These are phyloP conservation scores for Drosophila ananassae DNA, from an alignment of 1,140 invertebrate genomes.

Conservation along the genomic window DNA sequence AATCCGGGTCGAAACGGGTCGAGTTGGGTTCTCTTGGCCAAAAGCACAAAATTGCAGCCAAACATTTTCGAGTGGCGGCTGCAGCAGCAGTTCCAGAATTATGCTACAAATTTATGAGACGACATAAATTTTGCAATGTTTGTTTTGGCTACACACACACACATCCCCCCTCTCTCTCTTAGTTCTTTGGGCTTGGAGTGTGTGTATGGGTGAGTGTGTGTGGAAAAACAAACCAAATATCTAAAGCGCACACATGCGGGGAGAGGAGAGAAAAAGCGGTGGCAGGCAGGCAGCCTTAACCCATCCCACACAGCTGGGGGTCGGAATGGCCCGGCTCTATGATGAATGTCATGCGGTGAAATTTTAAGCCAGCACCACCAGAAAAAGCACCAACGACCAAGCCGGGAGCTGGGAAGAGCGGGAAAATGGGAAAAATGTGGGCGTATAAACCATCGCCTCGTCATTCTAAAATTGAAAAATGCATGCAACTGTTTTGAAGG, in stretches of 20 bases:
- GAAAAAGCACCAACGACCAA: constrained; percentile 28
- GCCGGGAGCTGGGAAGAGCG: neutral
- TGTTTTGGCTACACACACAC: constrained; percentile 72
- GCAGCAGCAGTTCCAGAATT: constrained; percentile 67
- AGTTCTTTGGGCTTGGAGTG: neutral
- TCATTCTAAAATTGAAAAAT: constrained; percentile 75
- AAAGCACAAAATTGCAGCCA: constrained; percentile 74
- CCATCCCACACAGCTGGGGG: constrained; percentile 45
- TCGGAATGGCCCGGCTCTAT: constrained; percentile 40
- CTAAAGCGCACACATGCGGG: constrained; percentile 62
- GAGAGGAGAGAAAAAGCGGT: constrained; percentile 5
- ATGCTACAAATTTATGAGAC: constrained; percentile 82
- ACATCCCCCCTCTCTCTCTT: constrained; percentile 6
- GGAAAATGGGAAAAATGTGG: neutral
- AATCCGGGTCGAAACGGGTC: constrained; percentile 14
- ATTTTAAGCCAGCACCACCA: constrained; percentile 71
- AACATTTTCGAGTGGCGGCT: constrained; percentile 78
- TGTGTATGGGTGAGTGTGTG: neutral
- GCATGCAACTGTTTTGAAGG: constrained; percentile 80
- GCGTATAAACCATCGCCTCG: constrained; percentile 53
- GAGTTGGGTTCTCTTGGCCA: constrained; percentile 30
- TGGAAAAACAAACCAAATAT: constrained; percentile 74
- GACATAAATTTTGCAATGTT: constrained; percentile 82
- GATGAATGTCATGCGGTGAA: constrained; percentile 82
- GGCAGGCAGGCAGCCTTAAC: constrained; percentile 27